Base-by-base conservation (phyloP, 2,888 invertebrate genomes). In the Sesamia inferens region DNA sequence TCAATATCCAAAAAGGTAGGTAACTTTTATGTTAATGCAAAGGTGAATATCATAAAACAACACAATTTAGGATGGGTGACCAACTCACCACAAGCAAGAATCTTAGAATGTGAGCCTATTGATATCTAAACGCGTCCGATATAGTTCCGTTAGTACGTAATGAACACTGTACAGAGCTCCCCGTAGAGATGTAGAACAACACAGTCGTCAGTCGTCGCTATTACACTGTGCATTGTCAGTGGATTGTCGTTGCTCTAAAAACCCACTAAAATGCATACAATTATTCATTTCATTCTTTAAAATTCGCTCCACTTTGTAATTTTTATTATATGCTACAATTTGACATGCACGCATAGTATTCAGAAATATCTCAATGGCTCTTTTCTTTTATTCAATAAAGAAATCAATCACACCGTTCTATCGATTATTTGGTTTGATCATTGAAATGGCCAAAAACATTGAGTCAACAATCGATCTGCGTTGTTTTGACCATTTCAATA, bases 91-190 rank as follows among this genome's bases (percentile, higher is more conserved):
- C 39, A 64, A 65, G 39, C 8, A 61, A 62, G 51, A 61, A 31
- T 54, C 31, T 42, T n/a, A 42, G 66, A 62, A 68, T 73, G 77
- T 79, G 74, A 61, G 16, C 22, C 19, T 7, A 31, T 63, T 74
- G 55, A 51, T 39, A 39, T 44, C 61, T 57, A 59, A 64, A 51
- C 64, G 51, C 48, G 22, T 59, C 22, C 48, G 77, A 84, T 87
- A 76, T 84, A 86, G 89, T 85, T 86, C 87, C 92, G 90, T 90
- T 91, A 90, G 31, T 31, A 31, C 31, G 78, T 66, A 59, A 86
- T 91, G 87, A 88, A 90, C 91, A 90, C 87, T 90, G 76, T 81
- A 89, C 84, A 87, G 78, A 81, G 48, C 24, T 73, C 72, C 55
- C 22, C 47, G 44, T 31, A 42, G 22, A 67, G 16, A 55, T 61